Evolutionary conservation across 2,113 vertebrate genomes (phyloP).

Genomic region (Aegithalos caudatus): DNA sequence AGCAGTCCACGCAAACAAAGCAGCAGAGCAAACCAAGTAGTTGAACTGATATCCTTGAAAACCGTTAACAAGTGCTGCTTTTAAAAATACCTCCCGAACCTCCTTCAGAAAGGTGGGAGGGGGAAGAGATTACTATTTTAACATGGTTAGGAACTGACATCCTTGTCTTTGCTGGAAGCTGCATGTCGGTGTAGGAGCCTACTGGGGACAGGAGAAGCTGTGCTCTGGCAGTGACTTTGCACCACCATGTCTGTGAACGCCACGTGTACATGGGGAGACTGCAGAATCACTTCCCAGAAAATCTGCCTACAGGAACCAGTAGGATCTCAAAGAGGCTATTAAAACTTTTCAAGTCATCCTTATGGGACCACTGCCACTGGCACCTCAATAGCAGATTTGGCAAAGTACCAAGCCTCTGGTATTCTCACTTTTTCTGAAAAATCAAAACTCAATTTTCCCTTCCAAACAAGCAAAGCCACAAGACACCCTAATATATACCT

Average conservation of each 20-base stretch:
- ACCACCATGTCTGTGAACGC: not conserved
- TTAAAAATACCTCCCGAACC: not conserved
- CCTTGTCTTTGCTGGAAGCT: not conserved
- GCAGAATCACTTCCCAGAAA: not conserved
- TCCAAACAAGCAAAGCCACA: not conserved
- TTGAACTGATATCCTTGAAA: not conserved
- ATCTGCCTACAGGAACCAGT: not conserved
- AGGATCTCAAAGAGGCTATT: not conserved
- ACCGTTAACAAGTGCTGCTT: not conserved
- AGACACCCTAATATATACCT: not conserved
- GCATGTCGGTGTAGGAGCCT: not conserved
- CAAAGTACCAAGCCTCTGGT: not conserved
- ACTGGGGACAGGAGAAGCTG: not conserved
- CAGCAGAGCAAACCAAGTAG: not conserved
- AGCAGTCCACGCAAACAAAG: not conserved
- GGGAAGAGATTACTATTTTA: not conserved
- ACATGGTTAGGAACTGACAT: not conserved
- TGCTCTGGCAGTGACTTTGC: not conserved
- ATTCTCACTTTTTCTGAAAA: not conserved
- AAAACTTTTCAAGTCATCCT: not conserved
- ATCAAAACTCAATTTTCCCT: not conserved
- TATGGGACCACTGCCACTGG: not conserved
- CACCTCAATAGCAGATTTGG: not conserved
- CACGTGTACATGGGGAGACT: fast-evolving
- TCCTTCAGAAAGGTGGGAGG: not conserved